A percentile compares a stretch with the other conserved stretches of the same genome.
Evolutionary conservation across 2,797 vertebrate species (phyloP).

Genomic region (Danio albolineatus): DNA sequence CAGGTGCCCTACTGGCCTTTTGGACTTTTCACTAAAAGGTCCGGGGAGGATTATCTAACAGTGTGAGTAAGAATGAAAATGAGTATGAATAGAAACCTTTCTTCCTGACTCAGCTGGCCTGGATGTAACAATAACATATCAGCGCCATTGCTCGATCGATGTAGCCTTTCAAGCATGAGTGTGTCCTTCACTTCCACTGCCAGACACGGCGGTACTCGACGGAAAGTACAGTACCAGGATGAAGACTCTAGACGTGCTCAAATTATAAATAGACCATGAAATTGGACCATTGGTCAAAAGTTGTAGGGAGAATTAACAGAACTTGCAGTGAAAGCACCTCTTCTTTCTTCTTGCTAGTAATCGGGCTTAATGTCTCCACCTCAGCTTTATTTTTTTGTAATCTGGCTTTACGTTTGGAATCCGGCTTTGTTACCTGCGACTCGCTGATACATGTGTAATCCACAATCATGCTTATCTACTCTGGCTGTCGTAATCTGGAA

Average conservation of each 20-base stretch:
- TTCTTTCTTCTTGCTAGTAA: not conserved
- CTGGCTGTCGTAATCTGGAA: slow-evolving; percentile 27
- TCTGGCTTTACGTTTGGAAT: slow-evolving; percentile 66
- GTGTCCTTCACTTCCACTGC: not conserved
- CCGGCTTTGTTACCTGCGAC: slow-evolving; percentile 66
- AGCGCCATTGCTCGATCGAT: not conserved
- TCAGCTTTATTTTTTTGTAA: slow-evolving; percentile 54
- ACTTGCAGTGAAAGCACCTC: too few relatives aligned
- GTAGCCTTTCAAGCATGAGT: not conserved
- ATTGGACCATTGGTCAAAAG: not conserved
- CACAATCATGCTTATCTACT: slow-evolving; percentile 47
- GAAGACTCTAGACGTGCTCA: slow-evolving; percentile 33
- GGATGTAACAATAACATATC: not conserved
- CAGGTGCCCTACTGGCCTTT: slow-evolving; percentile 25
- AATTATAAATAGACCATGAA: slow-evolving; percentile 22
- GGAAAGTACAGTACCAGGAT: slow-evolving; percentile 42
- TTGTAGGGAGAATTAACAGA: not conserved
- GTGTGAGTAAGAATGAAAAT: not conserved
- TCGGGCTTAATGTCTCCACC: slow-evolving; percentile 43
- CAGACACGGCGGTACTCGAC: not conserved
- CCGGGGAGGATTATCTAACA: slow-evolving; percentile 14
- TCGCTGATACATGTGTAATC: slow-evolving; percentile 64
- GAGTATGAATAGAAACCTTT: slow-evolving; percentile 21
- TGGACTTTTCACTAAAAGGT: slow-evolving; percentile 24
- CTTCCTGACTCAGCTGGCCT: not conserved